Evolutionary conservation across 2,113 vertebrate genomes (phyloP).

Genomic region (Hypocryptadius cinnamomeus): DNA sequence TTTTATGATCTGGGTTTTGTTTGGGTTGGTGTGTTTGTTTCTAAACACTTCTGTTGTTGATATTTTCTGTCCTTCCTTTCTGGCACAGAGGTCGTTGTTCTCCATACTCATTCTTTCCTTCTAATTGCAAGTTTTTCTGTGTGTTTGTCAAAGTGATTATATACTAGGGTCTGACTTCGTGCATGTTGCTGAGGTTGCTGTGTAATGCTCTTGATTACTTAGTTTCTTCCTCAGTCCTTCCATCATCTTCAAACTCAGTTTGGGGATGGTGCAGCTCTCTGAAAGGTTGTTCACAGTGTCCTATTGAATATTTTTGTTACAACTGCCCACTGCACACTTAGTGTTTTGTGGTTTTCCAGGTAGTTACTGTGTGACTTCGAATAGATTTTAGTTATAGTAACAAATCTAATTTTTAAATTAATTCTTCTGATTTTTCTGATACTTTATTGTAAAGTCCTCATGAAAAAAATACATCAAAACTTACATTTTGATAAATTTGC

Average conservation of each 20-base stretch:
- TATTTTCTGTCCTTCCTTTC: neutral
- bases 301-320: neutral
- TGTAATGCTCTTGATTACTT: neutral
- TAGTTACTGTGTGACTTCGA: neutral
- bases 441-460: neutral
- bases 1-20: neutral
- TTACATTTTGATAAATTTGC: neutral
- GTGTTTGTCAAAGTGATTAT: neutral
- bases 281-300: neutral
- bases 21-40: neutral
- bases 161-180: neutral
- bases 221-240: neutral
- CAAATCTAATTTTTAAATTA: neutral
- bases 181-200: neutral
- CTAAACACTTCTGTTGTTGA: neutral
- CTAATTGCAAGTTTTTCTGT: neutral
- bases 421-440: neutral
- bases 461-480: neutral
- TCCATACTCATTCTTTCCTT: neutral
- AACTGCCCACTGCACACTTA: neutral
- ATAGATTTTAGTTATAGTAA: neutral
- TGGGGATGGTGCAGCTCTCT: neutral
- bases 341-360: neutral
- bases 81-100: neutral
- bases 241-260: neutral